phyloP scores from a whole-genome alignment of 2,113 vertebrate genomes.

The Phrynosoma blainvillii region DNA sequence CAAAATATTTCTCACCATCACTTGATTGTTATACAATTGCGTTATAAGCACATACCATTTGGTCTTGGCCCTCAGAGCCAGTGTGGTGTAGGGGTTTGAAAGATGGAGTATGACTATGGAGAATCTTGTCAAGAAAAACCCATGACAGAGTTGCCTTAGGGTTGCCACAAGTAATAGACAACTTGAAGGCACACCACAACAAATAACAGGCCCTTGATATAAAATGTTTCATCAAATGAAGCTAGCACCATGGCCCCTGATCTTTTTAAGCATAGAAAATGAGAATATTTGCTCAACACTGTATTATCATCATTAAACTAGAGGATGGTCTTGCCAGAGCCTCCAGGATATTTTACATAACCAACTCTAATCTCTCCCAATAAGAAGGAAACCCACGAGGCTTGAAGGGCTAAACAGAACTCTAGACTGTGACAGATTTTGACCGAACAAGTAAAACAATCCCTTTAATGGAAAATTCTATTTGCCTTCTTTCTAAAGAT shows the following conservation, averaged over 20 bases:
- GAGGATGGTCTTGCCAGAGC: neutral
- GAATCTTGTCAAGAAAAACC: too few relatives aligned
- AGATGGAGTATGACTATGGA: too few relatives aligned
- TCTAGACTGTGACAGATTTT: neutral
- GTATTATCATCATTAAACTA: neutral
- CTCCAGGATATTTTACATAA: constrained; percentile 35
- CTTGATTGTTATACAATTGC: too few relatives aligned
- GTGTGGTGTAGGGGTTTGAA: too few relatives aligned
- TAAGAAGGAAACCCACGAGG: constrained; percentile 1
- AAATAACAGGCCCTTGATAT: neutral
- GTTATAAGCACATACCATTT: too few relatives aligned
- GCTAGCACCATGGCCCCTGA: rapidly evolving
- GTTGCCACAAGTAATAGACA: too few relatives aligned
- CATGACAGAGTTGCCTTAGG: too few relatives aligned
- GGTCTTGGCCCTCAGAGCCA: too few relatives aligned
- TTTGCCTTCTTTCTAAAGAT: neutral
- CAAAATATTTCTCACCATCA: neutral
- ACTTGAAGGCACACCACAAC: too few relatives aligned
- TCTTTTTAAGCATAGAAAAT: constrained; percentile 17
- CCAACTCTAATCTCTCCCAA: constrained; percentile 23
- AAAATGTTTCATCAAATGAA: neutral
- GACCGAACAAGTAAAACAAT: constrained; percentile 21
- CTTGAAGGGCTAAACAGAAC: constrained; percentile 30
- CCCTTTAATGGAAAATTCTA: constrained; percentile 27
- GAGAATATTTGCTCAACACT: neutral